Evolutionary conservation across 2,888 invertebrate species (phyloP).

Genomic region (Pachliopta kotzebuea): DNA sequence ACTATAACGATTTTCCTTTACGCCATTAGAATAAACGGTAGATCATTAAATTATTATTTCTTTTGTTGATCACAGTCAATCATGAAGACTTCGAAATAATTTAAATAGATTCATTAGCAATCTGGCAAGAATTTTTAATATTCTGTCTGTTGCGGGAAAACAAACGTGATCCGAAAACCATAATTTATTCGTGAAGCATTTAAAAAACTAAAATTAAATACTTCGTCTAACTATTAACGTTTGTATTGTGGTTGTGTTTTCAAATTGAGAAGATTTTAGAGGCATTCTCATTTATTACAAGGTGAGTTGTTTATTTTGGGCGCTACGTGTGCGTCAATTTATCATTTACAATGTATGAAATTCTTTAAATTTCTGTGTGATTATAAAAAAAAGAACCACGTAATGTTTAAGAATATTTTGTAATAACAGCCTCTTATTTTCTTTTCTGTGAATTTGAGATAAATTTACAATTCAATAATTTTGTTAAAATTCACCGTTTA

Average conservation of each 20-base stretch:
- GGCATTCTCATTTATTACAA: slow-evolving; percentile 16
- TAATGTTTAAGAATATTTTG: no score
- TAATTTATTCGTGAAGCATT: neutral
- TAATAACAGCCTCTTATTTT: no score
- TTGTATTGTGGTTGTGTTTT: slow-evolving; percentile 7
- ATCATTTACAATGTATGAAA: slow-evolving; percentile 3
- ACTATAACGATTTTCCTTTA: no score
- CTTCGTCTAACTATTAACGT: neutral
- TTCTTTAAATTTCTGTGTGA: neutral
- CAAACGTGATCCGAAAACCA: slow-evolving; percentile 15
- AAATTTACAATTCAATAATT: no score
- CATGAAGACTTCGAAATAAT: neutral
- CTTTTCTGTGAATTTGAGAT: no score
- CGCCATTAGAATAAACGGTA: no score
- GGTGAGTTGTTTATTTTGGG: slow-evolving; percentile 22
- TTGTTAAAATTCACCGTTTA: no score
- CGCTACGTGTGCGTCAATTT: neutral
- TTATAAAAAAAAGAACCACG: no score
- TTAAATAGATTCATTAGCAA: neutral
- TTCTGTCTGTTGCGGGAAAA: slow-evolving; percentile 23
- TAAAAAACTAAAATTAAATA: neutral
- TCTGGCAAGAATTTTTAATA: slow-evolving; percentile 4
- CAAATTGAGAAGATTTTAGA: neutral
- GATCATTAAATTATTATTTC: no score
- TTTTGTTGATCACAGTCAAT: no score